Percentiles rank a stretch among this genome's conserved stretches.
These are phyloP conservation scores for Apteryx owenii DNA, from an alignment of 2,113 vertebrate species.

Conservation along the genomic window DNA sequence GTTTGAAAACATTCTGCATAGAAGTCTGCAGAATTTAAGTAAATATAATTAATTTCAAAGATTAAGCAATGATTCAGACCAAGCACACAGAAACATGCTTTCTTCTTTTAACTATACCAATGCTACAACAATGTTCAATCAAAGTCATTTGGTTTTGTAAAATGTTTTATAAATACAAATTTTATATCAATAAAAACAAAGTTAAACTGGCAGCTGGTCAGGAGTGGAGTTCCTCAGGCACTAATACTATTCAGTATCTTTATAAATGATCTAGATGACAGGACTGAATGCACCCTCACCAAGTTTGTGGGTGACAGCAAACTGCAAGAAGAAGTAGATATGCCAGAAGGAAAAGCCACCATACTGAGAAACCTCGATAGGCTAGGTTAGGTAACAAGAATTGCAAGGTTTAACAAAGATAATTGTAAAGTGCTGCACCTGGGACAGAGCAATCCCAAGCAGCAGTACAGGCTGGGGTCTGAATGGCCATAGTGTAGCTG, in stretches of 20 bases:
- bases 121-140: background rate
- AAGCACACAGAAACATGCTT: background rate
- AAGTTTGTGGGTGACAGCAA: background rate
- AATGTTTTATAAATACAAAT: background rate
- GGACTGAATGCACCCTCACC: rapidly evolving
- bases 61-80: background rate
- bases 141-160: background rate
- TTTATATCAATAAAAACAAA: background rate
- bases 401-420: background rate
- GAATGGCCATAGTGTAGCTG: background rate
- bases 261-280: background rate
- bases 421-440: background rate
- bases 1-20: background rate
- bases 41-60: background rate
- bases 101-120: background rate
- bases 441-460: background rate
- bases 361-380: background rate
- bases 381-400: background rate
- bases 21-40: background rate
- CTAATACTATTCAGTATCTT: background rate
- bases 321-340: background rate
- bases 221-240: background rate
- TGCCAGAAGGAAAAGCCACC: background rate
- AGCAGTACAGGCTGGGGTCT: background rate
- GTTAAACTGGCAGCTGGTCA: background rate